A percentile compares a stretch with the other conserved stretches of the same genome.
Conservation (phyloP, 2,888 invertebrate genomes). For the Tricholauxania praeusta region DNA sequence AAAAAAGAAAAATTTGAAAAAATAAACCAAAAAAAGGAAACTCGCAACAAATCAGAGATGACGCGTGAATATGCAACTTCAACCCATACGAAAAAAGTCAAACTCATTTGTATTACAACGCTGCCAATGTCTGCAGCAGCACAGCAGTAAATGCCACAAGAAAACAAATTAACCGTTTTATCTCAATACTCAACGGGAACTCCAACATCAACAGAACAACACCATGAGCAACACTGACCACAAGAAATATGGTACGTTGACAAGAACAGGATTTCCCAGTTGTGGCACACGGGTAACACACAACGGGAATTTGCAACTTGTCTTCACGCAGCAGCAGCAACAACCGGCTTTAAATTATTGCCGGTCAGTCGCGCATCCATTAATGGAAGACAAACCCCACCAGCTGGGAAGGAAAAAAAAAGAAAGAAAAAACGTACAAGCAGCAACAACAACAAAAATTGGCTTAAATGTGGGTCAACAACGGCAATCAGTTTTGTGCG, state of each 20-base stretch:
- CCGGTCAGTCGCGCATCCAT: background rate
- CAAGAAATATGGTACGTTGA: background rate
- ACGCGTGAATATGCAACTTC: too few relatives aligned
- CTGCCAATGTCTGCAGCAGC: too few relatives aligned
- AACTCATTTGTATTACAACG: too few relatives aligned
- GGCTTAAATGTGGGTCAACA: conserved; percentile 13
- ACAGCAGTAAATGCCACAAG: background rate
- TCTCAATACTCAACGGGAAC: background rate
- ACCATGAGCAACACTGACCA: background rate
- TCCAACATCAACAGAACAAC: conserved; percentile 3
- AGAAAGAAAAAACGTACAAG: background rate
- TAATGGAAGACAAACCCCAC: conserved; percentile 3
- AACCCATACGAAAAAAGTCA: too few relatives aligned
- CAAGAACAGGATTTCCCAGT: conserved; percentile 12
- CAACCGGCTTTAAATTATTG: background rate
- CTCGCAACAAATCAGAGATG: too few relatives aligned
- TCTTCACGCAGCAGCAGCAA: background rate
- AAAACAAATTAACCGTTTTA: conserved; percentile 6
- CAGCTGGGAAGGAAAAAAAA: background rate
- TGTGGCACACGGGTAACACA: background rate
- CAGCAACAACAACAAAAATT: background rate
- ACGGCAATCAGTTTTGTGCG: too few relatives aligned
- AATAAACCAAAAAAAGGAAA: too few relatives aligned
- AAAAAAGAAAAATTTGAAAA: too few relatives aligned
- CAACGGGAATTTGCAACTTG: conserved; percentile 5